These are phyloP conservation scores for Eriosoma lanigerum DNA, from an alignment of 1,140 invertebrate species.

Conservation along the genomic window DNA sequence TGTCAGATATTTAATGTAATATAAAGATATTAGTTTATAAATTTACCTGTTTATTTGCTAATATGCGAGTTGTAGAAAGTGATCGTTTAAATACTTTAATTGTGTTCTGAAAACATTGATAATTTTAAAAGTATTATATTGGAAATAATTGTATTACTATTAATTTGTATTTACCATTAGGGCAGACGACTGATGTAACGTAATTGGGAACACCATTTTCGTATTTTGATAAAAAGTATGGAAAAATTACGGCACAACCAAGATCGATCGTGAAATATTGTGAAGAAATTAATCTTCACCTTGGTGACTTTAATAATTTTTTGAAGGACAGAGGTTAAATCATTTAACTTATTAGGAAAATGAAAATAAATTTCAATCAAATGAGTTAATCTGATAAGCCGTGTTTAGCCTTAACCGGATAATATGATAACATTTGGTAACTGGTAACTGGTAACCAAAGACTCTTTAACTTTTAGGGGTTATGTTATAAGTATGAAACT, in stretches of 20 bases:
- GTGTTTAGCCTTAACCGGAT: neutral
- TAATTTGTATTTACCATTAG: neutral
- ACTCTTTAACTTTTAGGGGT: neutral
- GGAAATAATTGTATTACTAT: neutral
- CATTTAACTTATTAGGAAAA: neutral
- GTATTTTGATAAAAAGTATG: neutral
- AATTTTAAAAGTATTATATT: conserved; percentile 1
- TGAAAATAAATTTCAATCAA: neutral
- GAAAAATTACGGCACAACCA: neutral
- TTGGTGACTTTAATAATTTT: neutral
- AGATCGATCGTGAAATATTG: neutral
- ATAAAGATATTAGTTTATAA: neutral
- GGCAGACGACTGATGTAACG: neutral
- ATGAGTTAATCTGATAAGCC: no score
- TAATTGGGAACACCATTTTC: conserved; percentile 27
- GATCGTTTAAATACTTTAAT: conserved; percentile 15
- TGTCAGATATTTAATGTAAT: neutral
- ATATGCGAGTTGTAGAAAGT: neutral
- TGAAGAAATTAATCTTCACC: conserved; percentile 4
- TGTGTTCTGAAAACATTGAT: neutral
- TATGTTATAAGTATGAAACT: neutral
- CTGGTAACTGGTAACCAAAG: neutral
- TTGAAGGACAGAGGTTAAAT: conserved; percentile 32
- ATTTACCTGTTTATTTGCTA: conserved; percentile 43
- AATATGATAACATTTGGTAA: neutral